Base-by-base conservation (phyloP, 2,797 vertebrate genomes). In the Chiroxiphia lanceolata region DNA sequence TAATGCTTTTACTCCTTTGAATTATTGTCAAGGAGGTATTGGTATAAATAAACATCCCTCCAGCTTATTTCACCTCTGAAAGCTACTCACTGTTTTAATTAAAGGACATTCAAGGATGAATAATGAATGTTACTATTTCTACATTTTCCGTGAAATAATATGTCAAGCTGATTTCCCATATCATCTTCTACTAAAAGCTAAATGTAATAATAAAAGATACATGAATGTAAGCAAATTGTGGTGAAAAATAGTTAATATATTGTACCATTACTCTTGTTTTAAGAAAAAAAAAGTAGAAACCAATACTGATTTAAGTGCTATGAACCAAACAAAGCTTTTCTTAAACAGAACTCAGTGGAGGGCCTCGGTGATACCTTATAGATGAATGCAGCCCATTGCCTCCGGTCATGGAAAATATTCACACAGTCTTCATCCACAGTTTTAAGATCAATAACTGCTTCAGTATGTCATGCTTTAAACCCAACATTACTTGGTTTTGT, bases 51-150 rank as follows among this genome's bases (percentile, higher is more conserved):
- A 94, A 83, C 42, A 85, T 48, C 56, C 56, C 56, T 87, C 84
- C 87, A 64, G 59, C 48, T 83, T 94, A 67, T 76, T 90, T 90
- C 50, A 29, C 61, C 83, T 93, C 78, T 60, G 74, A 82, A 93
- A 91, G 47, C 63, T 86, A 56, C 38, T 76, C 85, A 48, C 53
- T 95, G 63, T 88, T 95, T 87, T 92, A 84, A 90, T 80, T 93
- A 71, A 95, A 93, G 92, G 75, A 82, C 88, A 82, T 88, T 71
- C 61, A 61, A 56, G 51, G 88, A 65, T 91, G 57, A 56, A 80
- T 79, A 91, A 87, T 63, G 70, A 87, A 91, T 80, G 34, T 84
- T 68, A 89, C 40, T 79, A 26, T 80, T 95, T 64, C 48, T 48
- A 13, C 27, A 90, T 91, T 84, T 83, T 70, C 38, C 57, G 20